Percentiles rank a stretch among this genome's conserved stretches.
Evolutionary conservation across 2,888 invertebrate species (phyloP).

Genomic region (Bimastos eiseni): DNA sequence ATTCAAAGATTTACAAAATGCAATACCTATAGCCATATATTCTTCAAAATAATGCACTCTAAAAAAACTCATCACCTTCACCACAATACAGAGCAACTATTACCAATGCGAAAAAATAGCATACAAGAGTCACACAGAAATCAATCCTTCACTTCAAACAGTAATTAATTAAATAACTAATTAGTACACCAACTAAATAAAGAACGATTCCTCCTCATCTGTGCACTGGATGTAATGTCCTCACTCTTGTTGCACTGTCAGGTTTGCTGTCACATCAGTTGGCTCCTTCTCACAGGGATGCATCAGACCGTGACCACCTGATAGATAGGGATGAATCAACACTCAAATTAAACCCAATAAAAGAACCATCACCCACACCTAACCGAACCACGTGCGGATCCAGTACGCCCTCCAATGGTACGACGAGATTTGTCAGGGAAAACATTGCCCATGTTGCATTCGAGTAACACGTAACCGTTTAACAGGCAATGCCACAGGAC

Average conservation of each 20-base stretch:
- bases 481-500: slow-evolving; percentile 21
- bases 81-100: too few relatives aligned
- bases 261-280: slow-evolving; percentile 79
- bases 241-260: slow-evolving; percentile 90
- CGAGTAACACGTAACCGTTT: not conserved
- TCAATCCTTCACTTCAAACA: too few relatives aligned
- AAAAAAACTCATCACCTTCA: too few relatives aligned
- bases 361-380: not conserved
- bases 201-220: slow-evolving; percentile 64
- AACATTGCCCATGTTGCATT: slow-evolving; percentile 7
- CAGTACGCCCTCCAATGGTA: not conserved
- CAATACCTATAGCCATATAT: too few relatives aligned
- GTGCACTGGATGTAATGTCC: slow-evolving; percentile 93
- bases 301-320: slow-evolving; percentile 82
- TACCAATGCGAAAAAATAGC: too few relatives aligned
- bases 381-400: not conserved
- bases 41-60: too few relatives aligned
- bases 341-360: not conserved
- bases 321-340: not conserved
- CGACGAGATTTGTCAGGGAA: not conserved
- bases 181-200: too few relatives aligned
- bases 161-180: too few relatives aligned
- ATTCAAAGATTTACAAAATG: too few relatives aligned
- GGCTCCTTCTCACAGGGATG: slow-evolving; percentile 98
- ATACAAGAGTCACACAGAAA: too few relatives aligned